phyloP scores from a whole-genome alignment of 2,888 invertebrate species.

The Limnephilus rhombicus region DNA sequence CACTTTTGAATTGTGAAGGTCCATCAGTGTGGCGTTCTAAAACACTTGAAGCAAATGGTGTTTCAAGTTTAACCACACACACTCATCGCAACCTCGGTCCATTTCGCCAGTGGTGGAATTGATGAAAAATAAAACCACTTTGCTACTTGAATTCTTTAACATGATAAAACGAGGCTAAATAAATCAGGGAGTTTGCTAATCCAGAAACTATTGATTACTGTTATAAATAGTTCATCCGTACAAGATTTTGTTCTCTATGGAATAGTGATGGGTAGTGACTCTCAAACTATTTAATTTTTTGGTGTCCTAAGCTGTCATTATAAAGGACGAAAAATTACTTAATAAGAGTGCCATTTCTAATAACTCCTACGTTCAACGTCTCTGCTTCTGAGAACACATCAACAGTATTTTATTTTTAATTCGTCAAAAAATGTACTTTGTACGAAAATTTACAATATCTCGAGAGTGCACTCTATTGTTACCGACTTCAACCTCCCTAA shows the following conservation, averaged over 20 bases:
- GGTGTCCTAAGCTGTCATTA: background rate
- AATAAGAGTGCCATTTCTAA: too few relatives aligned
- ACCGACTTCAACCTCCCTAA: too few relatives aligned
- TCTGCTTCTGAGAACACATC: too few relatives aligned
- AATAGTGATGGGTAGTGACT: too few relatives aligned
- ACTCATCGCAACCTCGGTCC: background rate
- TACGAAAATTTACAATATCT: too few relatives aligned
- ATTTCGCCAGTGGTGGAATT: background rate
- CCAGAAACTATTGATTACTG: background rate
- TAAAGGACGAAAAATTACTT: background rate
- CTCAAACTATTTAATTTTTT: background rate
- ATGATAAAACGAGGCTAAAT: background rate
- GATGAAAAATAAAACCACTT: too few relatives aligned
- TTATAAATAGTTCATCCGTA: background rate
- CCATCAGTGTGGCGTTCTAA: background rate
- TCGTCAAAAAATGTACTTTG: too few relatives aligned
- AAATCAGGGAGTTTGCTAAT: background rate
- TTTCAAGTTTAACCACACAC: background rate
- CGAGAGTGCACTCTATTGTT: too few relatives aligned
- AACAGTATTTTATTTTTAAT: too few relatives aligned
- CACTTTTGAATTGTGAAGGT: background rate
- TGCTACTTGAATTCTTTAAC: background rate
- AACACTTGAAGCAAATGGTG: background rate
- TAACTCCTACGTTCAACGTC: too few relatives aligned
- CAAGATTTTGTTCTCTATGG: too few relatives aligned